A percentile compares a stretch with the other conserved stretches of the same genome.
Evolutionary conservation across 2,888 invertebrate genomes (phyloP).

Genomic region (Heliconius sara): DNA sequence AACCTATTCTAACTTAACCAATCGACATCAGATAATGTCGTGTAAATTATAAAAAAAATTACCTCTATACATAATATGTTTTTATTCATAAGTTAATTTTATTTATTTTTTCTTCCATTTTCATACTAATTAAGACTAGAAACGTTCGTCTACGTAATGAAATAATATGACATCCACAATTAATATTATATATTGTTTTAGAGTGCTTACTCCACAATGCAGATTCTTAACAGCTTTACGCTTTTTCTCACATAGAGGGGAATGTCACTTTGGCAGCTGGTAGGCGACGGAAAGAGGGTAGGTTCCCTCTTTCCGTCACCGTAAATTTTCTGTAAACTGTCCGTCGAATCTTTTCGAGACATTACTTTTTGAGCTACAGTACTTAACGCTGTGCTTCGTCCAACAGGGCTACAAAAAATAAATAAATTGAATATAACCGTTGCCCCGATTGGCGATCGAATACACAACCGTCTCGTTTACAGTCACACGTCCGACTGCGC

Average conservation of each 20-base stretch:
- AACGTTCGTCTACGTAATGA: not conserved
- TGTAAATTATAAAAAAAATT: constrained; percentile 29
- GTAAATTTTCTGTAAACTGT: not conserved
- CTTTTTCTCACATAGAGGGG: not conserved
- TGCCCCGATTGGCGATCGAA: too few relatives aligned
- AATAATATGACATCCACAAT: constrained; percentile 4
- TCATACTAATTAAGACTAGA: not conserved
- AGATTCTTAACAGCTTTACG: not conserved
- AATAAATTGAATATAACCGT: too few relatives aligned
- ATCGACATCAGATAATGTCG: constrained; percentile 32
- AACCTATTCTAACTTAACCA: constrained; percentile 37
- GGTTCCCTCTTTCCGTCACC: too few relatives aligned
- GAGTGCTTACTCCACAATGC: constrained; percentile 6
- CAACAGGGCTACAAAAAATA: too few relatives aligned
- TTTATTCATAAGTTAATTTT: constrained; percentile 19
- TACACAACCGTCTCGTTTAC: too few relatives aligned
- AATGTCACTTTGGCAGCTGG: not conserved
- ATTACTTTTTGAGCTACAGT: not conserved
- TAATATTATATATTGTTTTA: not conserved
- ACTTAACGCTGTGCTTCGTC: not conserved
- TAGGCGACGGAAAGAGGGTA: too few relatives aligned
- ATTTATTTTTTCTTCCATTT: not conserved
- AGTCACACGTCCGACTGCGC: too few relatives aligned
- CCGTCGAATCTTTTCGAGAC: not conserved
- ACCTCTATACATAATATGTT: not conserved